Base-by-base conservation (phyloP, 2,113 vertebrate species). In the Brachyhypopomus occidentalis region DNA sequence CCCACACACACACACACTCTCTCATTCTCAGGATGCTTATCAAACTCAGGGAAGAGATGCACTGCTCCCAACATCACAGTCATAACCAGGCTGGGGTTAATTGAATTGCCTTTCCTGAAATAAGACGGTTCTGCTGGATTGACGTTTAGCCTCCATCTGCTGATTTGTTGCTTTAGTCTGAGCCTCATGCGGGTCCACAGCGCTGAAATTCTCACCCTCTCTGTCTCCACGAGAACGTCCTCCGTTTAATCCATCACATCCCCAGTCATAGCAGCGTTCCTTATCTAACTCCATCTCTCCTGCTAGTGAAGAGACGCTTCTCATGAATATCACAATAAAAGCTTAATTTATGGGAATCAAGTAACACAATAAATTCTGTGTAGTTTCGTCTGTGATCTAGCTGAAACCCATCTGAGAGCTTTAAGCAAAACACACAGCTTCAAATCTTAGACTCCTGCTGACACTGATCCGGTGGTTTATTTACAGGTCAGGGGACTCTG, bases 361-460 rank as follows among this genome's bases (percentile, higher is more conserved):
- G 81, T 59, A 83, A 84, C 78, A 64, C 72, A n/a, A 73, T 72
- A 64, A 38, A 79, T 72, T 80, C 83, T 80, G 71, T 79, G 85
- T 82, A 48, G 77, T 78, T 36, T 70, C 66, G 41, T 75, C 67
- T 78, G 48, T 75, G 66, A 80, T 82, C 85, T 81, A 59, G 38
- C 38, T 36, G 36, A 71, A 73, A 67, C 67, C 56, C 60, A 60
- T 73, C 75, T 55, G 78, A 84, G 71, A 75, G 66, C 62, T 72
- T 86, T 80, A 82, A 83, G 79, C 17, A 75, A 80, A 83, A 82
- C 69, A 83, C 78, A 80, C 63, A 71, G 62, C 75, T 85, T 85
- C 76, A 77, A 78, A 85, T 34, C 69, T 59, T 59, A 58, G 72
- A 63, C 55, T 79, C 71, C 78, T 59, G 66, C 83, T 75, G 78